Evolutionary conservation across 2,113 vertebrate genomes (phyloP).

Genomic region (Podarcis muralis): DNA sequence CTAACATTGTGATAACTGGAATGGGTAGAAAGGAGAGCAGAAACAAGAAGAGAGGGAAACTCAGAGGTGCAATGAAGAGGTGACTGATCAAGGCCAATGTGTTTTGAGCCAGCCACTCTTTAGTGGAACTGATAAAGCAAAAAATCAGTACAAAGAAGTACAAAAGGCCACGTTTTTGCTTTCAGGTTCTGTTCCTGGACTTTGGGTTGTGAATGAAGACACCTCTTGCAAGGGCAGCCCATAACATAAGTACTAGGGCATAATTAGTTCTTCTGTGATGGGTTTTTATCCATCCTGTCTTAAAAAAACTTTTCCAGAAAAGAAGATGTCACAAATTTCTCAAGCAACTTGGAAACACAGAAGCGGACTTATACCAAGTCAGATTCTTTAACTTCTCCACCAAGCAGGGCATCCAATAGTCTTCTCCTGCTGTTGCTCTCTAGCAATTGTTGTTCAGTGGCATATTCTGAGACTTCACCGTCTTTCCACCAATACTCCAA

Average conservation of each 20-base stretch:
- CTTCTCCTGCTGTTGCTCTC: too few species aligned
- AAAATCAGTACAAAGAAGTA: not conserved
- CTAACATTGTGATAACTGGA: not conserved
- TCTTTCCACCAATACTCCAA: too few species aligned
- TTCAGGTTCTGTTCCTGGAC: not conserved
- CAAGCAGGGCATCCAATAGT: too few species aligned
- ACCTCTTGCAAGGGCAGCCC: not conserved
- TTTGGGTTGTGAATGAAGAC: not conserved
- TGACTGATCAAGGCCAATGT: not conserved
- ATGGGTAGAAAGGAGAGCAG: not conserved
- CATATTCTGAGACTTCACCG: too few species aligned
- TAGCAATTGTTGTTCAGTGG: too few species aligned
- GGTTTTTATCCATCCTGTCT: not conserved
- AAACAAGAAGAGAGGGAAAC: not conserved
- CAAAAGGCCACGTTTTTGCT: too few species aligned
- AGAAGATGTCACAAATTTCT: not conserved
- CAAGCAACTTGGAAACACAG: too few species aligned
- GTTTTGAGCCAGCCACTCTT: not conserved
- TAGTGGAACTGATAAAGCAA: not conserved
- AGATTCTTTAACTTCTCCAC: too few species aligned
- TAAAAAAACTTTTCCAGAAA: not conserved
- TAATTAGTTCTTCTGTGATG: not conserved
- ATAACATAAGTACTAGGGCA: not conserved
- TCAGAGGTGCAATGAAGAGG: not conserved
- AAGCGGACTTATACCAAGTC: too few species aligned